phyloP scores from a whole-genome alignment of 2,888 invertebrate species.

The Drosophila mayaguana region DNA sequence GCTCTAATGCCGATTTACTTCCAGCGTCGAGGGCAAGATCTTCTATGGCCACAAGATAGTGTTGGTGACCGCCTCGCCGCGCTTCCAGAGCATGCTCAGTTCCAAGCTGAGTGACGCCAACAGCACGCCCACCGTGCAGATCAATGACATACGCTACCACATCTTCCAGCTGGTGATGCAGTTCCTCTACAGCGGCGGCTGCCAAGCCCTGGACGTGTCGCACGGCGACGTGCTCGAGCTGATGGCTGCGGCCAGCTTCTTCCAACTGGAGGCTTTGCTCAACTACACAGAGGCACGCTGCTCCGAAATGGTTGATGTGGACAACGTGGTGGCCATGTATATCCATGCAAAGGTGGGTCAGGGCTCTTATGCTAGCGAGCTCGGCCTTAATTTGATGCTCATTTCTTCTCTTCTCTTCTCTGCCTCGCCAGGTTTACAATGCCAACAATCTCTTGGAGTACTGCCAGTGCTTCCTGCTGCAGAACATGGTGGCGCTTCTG shows the following conservation, averaged over 20 bases:
- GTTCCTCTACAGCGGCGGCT: constrained; percentile 95
- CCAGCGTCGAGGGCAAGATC: constrained; percentile 93
- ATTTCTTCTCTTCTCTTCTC: fast-evolving
- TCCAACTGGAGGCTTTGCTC: constrained; percentile 93
- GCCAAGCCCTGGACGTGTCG: constrained; percentile 91
- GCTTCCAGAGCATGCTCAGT: constrained; percentile 94
- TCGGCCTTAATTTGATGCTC: not conserved
- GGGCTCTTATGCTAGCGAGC: not conserved
- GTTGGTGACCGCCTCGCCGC: constrained; percentile 94
- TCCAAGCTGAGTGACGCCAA: constrained; percentile 90
- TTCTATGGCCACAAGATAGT: constrained; percentile 98
- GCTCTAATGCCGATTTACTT: constrained; percentile 15
- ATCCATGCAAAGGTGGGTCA: constrained; percentile 93
- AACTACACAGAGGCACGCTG: constrained; percentile 94
- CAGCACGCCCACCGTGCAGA: constrained; percentile 93
- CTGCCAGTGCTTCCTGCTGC: constrained; percentile 95
- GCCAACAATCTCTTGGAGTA: constrained; percentile 94
- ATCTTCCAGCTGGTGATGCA: constrained; percentile 97
- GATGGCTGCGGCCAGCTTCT: constrained; percentile 96
- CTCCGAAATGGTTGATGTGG: constrained; percentile 92
- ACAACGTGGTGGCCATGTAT: constrained; percentile 96
- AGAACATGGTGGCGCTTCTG: constrained; percentile 97
- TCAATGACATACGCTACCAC: constrained; percentile 96
- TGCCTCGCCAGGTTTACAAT: constrained; percentile 90
- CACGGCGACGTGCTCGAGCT: constrained; percentile 93